Evolutionary conservation across 2,888 invertebrate species (phyloP).

Genomic region (Hydrotaea diabolus): DNA sequence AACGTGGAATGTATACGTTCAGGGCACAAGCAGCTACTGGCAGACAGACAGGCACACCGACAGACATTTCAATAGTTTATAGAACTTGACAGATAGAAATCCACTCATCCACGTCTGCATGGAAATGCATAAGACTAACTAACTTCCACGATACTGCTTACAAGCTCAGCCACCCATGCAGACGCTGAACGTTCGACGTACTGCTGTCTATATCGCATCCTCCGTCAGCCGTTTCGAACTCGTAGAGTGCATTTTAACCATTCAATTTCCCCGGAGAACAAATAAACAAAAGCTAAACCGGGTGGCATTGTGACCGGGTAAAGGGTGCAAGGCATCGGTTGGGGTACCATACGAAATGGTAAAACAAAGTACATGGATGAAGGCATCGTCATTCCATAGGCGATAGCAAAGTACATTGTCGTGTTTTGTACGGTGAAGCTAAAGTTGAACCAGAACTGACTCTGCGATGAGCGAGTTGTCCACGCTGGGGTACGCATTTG

Average conservation of each 20-base stretch:
- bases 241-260: constrained; percentile 36
- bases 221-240: background rate
- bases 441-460: background rate
- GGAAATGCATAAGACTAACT: constrained; percentile 17
- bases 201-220: constrained; percentile 2
- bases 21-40: background rate
- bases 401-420: background rate
- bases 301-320: too few species aligned
- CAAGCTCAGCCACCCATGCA: background rate
- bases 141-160: constrained; percentile 16
- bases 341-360: background rate
- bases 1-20: background rate
- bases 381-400: background rate
- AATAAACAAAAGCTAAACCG: constrained; percentile 27
- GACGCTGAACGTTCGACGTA: too few species aligned
- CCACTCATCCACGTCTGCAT: constrained; percentile 27
- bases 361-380: background rate
- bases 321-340: background rate
- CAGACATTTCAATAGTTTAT: constrained; percentile 30
- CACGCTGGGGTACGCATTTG: background rate
- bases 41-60: background rate
- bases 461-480: background rate
- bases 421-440: constrained; percentile 2
- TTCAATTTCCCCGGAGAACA: constrained; percentile 29
- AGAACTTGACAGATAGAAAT: constrained; percentile 44